Conservation (phyloP, 2,888 invertebrate genomes). For the Ophioninae sp. region DNA sequence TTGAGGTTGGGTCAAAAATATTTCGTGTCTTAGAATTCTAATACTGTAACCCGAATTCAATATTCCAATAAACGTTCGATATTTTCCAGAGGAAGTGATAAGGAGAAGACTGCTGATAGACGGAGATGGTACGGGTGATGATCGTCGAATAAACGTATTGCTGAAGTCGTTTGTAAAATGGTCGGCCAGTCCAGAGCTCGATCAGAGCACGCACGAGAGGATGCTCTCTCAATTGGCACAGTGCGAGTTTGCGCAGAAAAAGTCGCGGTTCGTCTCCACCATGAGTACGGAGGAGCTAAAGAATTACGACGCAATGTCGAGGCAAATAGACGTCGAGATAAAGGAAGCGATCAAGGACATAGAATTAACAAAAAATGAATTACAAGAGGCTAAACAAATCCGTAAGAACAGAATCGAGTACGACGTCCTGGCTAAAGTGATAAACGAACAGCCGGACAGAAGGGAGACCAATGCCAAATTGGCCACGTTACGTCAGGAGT, state of each 20-base stretch:
- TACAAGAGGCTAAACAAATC: constrained; percentile 92
- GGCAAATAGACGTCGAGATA: constrained; percentile 90
- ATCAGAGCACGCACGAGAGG: constrained; percentile 85
- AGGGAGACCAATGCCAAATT: constrained; percentile 89
- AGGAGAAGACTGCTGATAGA: constrained; percentile 95
- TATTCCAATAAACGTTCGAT: neutral
- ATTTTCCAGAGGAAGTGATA: constrained; percentile 93
- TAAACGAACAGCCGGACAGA: constrained; percentile 94
- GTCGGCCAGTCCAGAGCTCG: constrained; percentile 86
- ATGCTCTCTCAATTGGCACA: constrained; percentile 92
- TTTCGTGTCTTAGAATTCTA: neutral
- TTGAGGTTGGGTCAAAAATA: neutral
- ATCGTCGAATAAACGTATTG: constrained; percentile 92
- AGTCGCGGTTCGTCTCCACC: constrained; percentile 89
- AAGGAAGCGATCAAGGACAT: constrained; percentile 91
- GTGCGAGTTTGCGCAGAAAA: constrained; percentile 93
- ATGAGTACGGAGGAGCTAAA: constrained; percentile 93
- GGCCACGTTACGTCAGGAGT: constrained; percentile 87
- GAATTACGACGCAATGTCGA: constrained; percentile 90
- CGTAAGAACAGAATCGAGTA: constrained; percentile 96
- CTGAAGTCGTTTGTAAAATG: constrained; percentile 92
- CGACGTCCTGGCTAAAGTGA: constrained; percentile 95
- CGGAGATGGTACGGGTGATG: constrained; percentile 98
- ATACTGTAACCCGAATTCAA: neutral
- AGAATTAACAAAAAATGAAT: constrained; percentile 89